These are phyloP conservation scores for Hylyphantes graminicola DNA, from an alignment of 1,140 invertebrate species.

Conservation along the genomic window DNA sequence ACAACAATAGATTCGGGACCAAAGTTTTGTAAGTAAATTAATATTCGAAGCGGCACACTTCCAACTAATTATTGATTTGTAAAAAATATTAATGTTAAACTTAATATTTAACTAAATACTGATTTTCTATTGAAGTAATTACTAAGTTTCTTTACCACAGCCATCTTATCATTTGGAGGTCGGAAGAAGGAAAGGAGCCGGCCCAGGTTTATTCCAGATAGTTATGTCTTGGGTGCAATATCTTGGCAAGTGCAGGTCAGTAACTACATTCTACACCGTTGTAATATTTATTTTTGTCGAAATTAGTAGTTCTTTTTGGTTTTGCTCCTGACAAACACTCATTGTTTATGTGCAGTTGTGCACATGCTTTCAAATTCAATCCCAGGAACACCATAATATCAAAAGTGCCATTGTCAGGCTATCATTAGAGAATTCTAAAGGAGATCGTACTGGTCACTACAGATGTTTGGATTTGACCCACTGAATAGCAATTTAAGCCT, in stretches of 20 bases:
- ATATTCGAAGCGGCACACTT: background rate
- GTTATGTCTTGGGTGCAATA: constrained; percentile 77
- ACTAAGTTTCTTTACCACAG: constrained; percentile 9
- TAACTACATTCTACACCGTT: background rate
- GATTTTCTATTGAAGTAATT: background rate
- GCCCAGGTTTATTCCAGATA: constrained; percentile 77
- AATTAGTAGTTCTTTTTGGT: too few species aligned
- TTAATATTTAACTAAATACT: background rate
- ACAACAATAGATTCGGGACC: constrained; percentile 85
- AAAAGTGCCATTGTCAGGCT: too few species aligned
- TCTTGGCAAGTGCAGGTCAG: constrained; percentile 79
- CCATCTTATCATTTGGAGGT: constrained; percentile 77
- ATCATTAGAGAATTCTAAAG: too few species aligned
- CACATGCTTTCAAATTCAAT: too few species aligned
- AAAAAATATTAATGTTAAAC: background rate
- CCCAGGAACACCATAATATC: too few species aligned
- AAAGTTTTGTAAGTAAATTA: constrained; percentile 86
- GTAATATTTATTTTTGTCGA: too few species aligned
- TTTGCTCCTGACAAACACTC: too few species aligned
- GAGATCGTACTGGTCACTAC: too few species aligned
- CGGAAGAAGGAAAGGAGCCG: constrained; percentile 78
- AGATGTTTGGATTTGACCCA: too few species aligned
- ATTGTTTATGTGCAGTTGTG: too few species aligned
- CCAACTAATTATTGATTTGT: background rate
- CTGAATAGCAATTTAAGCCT: too few species aligned